Percentiles rank a stretch among this genome's conserved stretches.
Evolutionary conservation across 92 coral and sea anemone species (phyloP).

Genomic region (Heliopora coerulea): DNA sequence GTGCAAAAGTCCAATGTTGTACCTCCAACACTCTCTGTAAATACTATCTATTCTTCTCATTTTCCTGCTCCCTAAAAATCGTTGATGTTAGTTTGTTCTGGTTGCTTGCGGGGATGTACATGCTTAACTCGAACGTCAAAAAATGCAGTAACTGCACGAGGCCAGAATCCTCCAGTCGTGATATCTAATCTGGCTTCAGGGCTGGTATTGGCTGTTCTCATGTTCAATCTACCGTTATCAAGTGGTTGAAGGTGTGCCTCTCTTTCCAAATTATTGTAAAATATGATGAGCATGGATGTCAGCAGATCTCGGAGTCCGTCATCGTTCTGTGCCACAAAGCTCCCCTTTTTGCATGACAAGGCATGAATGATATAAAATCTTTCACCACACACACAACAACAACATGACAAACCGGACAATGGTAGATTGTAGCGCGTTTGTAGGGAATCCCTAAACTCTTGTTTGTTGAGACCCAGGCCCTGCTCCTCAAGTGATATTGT

Average conservation of each 20-base stretch:
- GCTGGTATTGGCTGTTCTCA: slow-evolving; percentile 40
- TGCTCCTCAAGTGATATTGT: slow-evolving; percentile 45
- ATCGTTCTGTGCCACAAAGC: slow-evolving; percentile 31
- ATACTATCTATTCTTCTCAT: slow-evolving; percentile 8
- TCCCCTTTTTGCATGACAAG: slow-evolving; percentile 45
- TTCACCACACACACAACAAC: slow-evolving; percentile 44
- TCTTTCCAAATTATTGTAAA: slow-evolving; percentile 45
- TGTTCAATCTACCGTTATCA: slow-evolving; percentile 40
- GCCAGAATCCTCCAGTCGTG: slow-evolving; percentile 28
- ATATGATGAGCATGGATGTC: slow-evolving; percentile 29
- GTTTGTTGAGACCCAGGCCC: slow-evolving; percentile 45
- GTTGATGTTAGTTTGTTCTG: slow-evolving; percentile 29
- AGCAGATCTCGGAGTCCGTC: slow-evolving; percentile 48
- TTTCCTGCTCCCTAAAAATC: slow-evolving; percentile 7
- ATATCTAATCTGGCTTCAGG: slow-evolving; percentile 46
- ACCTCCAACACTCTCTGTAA: slow-evolving; percentile 19
- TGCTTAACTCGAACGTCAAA: slow-evolving; percentile 20
- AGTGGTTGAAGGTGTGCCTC: slow-evolving; percentile 58
- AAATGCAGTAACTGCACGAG: slow-evolving; percentile 28
- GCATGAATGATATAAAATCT: slow-evolving; percentile 34
- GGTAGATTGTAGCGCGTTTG: slow-evolving; percentile 43
- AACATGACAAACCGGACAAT: slow-evolving; percentile 29
- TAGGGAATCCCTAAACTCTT: slow-evolving; percentile 43
- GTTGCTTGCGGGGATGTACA: slow-evolving; percentile 20
- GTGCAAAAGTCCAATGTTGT: slow-evolving; percentile 7